Conservation (phyloP, 2,888 invertebrate genomes). For the Clitarchus hookeri region DNA sequence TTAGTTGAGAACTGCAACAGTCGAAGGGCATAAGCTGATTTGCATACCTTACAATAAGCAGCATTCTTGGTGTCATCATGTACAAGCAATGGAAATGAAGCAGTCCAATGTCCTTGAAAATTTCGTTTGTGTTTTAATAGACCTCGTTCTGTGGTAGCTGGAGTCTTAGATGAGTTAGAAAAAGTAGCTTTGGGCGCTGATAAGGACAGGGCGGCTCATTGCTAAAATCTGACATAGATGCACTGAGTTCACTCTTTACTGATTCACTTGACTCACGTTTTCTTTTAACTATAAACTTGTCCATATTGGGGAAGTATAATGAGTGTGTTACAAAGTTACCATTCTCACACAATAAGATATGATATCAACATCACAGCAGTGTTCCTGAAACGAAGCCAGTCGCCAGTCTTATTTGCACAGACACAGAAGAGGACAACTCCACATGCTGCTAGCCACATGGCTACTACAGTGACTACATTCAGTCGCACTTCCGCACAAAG, state of each 20-base stretch:
- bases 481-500: too few relatives aligned
- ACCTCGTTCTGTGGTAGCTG: not conserved
- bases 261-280: not conserved
- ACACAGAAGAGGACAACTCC: too few relatives aligned
- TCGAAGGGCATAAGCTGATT: not conserved
- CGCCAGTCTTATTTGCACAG: not conserved
- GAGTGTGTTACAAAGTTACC: not conserved
- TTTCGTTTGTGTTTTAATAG: not conserved
- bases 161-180: not conserved
- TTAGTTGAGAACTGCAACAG: slow-evolving; percentile 10
- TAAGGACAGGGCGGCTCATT: not conserved
- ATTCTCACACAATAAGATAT: not conserved
- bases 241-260: not conserved
- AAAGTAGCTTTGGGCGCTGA: not conserved
- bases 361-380: not conserved
- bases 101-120: not conserved
- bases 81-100: not conserved
- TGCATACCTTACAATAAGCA: not conserved
- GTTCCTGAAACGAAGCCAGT: not conserved
- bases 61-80: not conserved
- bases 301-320: not conserved
- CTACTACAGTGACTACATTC: too few relatives aligned
- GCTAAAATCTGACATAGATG: not conserved
- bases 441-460: too few relatives aligned
- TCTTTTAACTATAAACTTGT: not conserved